Evolutionary conservation across 2,888 invertebrate species (phyloP), one percentile per base, ranked within the genome.

Genomic region (Timandra comae): DNA sequence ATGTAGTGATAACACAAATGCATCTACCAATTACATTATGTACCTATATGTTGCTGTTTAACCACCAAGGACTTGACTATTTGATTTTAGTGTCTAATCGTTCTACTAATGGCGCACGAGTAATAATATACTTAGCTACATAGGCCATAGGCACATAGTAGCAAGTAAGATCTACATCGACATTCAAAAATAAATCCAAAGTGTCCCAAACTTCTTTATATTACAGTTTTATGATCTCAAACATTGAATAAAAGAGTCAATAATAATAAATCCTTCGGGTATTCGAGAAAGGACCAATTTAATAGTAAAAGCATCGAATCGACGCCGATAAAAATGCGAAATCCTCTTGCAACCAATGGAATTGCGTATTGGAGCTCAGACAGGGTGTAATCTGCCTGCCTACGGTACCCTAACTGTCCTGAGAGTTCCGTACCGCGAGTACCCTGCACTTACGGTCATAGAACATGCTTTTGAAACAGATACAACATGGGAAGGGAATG

Each of bases 321-420:
- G 62, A 54, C 55, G 45, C 48, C 77, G 79, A 81, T 82, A 82
- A 82, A 81, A 81, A 80, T 75, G 70, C 70, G 65, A 61, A 75
- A 77, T 79, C 77, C 79, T 72, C 70, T 71, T 63, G 69, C 72
- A 73, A 52, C 67, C 70, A 72, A 72, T 75, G 75, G 79, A 75
- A 82, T 82, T 82, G 80, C 81, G 82, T 82, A 78, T 74, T 66
- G 77, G 72, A 66, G 78, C 82, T 81, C 80, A 81, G 84, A 82
- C 78, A 63, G 78, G 71, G 78, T 77, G 81, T 79, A 82, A 81
- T 82, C 78, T 80, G 79, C 70, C 71, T 71, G 70, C 78, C 77
- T 76, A 68, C 75, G 69, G 73, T 67, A 66, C 79, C 78, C 78
- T 70, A 76, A 73, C 73, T 77, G 62, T 76, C 79, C 80, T 71